Percentiles rank a stretch among this genome's conserved stretches.
phyloP scores from a whole-genome alignment of 2,113 vertebrate genomes.

The Corythoichthys haematopterus region DNA sequence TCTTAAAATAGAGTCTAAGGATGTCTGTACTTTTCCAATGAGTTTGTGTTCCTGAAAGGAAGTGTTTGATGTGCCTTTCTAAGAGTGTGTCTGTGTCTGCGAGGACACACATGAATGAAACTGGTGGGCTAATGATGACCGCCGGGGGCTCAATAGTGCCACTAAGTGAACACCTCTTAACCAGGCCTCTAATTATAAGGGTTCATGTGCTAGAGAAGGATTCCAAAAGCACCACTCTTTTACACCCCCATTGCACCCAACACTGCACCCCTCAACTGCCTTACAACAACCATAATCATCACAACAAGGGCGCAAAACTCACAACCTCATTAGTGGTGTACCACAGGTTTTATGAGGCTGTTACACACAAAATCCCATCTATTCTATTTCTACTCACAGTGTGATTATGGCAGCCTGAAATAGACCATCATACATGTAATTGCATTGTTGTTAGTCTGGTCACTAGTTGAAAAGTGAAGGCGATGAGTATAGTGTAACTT shows the following conservation, averaged over 20 bases:
- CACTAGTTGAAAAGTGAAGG: background rate
- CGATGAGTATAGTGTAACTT: background rate
- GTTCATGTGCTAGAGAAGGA: conserved; percentile 23
- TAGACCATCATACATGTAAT: background rate
- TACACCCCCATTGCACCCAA: conserved; percentile 3
- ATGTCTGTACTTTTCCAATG: conserved; percentile 49
- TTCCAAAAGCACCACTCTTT: conserved; percentile 45
- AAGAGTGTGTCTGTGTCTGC: conserved; percentile 49
- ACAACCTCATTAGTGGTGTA: conserved; percentile 22
- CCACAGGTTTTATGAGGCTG: conserved; percentile 9
- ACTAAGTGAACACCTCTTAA: conserved; percentile 44
- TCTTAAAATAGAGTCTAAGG: conserved; percentile 33
- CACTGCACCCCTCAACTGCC: conserved; percentile 15
- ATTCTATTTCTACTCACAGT: background rate
- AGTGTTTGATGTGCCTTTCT: conserved; percentile 63
- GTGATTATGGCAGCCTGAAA: background rate
- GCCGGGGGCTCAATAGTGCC: conserved; percentile 26
- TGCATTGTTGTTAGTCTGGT: background rate
- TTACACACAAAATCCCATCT: background rate
- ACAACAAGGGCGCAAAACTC: conserved; percentile 17
- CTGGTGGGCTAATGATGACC: conserved; percentile 61
- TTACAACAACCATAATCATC: conserved; percentile 41
- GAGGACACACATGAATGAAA: conserved; percentile 53
- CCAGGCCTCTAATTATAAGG: conserved; percentile 52
- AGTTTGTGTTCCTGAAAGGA: conserved; percentile 50